Conservation (phyloP, 2,888 invertebrate species). For the Myopa testacea region DNA sequence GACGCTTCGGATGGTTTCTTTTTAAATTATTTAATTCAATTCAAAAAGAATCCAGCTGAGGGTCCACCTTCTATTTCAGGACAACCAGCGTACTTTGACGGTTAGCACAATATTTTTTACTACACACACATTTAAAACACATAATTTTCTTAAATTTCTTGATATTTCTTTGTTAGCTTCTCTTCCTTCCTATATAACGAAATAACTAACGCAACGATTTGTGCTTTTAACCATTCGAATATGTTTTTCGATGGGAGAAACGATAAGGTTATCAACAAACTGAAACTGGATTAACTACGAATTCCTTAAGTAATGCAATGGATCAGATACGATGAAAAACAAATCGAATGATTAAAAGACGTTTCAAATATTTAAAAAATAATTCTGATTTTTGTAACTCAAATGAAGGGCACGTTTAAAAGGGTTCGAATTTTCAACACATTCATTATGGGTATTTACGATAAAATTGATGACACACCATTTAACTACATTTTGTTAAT, state of each 20-base stretch:
- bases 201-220: background rate
- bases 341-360: background rate
- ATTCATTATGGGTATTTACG: too few species aligned
- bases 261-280: background rate
- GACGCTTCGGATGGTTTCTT: too few species aligned
- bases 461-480: too few species aligned
- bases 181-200: background rate
- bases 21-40: too few species aligned
- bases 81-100: constrained; percentile 8
- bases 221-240: background rate
- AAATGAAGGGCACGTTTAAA: too few species aligned
- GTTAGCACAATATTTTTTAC: constrained; percentile 20
- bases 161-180: background rate
- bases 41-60: too few species aligned
- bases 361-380: background rate
- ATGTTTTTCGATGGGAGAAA: background rate
- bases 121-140: constrained; percentile 37
- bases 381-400: too few species aligned
- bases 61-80: background rate
- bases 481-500: too few species aligned
- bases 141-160: constrained; percentile 25
- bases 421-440: too few species aligned
- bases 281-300: background rate
- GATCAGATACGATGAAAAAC: background rate
- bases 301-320: background rate